These are phyloP conservation scores for Selene dorsalis DNA, from an alignment of 2,797 vertebrate genomes.

Conservation along the genomic window DNA sequence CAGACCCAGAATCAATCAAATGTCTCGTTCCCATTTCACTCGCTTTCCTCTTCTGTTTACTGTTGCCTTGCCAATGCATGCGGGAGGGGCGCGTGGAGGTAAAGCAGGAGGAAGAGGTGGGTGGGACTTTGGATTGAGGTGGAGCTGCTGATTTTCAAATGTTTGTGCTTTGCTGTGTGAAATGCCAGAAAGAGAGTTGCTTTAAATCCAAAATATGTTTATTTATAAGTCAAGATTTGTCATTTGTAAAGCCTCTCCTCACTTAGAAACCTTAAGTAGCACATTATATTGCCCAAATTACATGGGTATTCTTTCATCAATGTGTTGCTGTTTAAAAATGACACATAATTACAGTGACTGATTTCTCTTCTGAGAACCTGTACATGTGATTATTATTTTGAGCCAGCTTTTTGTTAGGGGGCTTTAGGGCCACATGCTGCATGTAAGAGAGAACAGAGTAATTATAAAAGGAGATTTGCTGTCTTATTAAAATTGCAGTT, in stretches of 20 bases:
- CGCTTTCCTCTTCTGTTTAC: too few relatives aligned
- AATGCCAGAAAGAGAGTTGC: too few relatives aligned
- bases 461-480: slow-evolving; percentile 36
- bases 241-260: not conserved
- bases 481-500: slow-evolving; percentile 16
- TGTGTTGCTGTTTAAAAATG: slow-evolving; percentile 23
- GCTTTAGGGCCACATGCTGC: slow-evolving; percentile 4
- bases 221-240: not conserved
- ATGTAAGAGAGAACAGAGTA: slow-evolving; percentile 24
- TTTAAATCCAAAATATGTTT: not conserved
- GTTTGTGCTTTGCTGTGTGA: too few relatives aligned
- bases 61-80: too few relatives aligned
- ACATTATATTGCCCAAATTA: not conserved
- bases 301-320: not conserved
- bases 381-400: slow-evolving; percentile 38
- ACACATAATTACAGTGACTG: slow-evolving; percentile 29
- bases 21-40: too few relatives aligned
- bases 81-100: too few relatives aligned
- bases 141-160: too few relatives aligned
- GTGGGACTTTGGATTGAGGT: too few relatives aligned
- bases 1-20: too few relatives aligned
- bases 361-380: slow-evolving; percentile 12
- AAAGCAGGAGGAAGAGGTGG: too few relatives aligned
- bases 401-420: slow-evolving; percentile 21
- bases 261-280: not conserved